Percentiles rank a stretch among this genome's conserved stretches.
Conservation (phyloP, 1,140 invertebrate genomes). For the Belonocnema kinseyi region DNA sequence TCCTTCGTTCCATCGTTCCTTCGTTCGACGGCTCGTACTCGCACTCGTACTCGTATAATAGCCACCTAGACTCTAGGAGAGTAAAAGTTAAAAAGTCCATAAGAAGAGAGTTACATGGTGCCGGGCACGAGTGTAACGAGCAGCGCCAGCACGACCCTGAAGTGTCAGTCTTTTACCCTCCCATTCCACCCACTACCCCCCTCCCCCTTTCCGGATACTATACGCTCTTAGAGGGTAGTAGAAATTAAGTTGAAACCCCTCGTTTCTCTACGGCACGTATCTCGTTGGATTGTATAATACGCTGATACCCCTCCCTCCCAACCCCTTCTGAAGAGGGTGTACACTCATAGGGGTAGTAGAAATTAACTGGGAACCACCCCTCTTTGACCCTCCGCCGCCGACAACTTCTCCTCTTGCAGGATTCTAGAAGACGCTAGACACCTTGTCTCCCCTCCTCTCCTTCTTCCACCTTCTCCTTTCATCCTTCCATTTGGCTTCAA, state of each 20-base stretch:
- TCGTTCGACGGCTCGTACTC: conserved; percentile 20
- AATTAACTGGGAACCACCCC: neutral
- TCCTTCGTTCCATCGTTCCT: no score
- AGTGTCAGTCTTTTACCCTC: conserved; percentile 1
- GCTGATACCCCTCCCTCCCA: conserved; percentile 17
- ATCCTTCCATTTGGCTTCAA: conserved; percentile 31
- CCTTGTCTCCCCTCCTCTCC: conserved; percentile 48
- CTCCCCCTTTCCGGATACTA: neutral
- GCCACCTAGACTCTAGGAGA: conserved; percentile 36
- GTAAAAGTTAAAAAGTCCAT: conserved; percentile 33
- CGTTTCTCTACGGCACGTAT: conserved; percentile 31
- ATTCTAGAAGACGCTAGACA: conserved; percentile 70
- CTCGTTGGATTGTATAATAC: no score
- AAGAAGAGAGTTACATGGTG: conserved; percentile 49
- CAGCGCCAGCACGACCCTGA: conserved; percentile 49
- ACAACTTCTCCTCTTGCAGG: conserved; percentile 56
- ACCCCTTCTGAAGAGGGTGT: conserved; percentile 16
- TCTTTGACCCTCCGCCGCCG: conserved; percentile 39
- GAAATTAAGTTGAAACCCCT: conserved; percentile 70
- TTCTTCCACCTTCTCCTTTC: conserved; percentile 42
- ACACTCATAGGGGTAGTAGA: no score
- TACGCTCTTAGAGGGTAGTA: conserved; percentile 43
- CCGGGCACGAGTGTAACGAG: conserved; percentile 61
- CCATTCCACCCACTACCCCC: no score
- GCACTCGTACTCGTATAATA: conserved; percentile 11